Base-by-base conservation (phyloP, 2,797 vertebrate species). In the Lophius americanus region DNA sequence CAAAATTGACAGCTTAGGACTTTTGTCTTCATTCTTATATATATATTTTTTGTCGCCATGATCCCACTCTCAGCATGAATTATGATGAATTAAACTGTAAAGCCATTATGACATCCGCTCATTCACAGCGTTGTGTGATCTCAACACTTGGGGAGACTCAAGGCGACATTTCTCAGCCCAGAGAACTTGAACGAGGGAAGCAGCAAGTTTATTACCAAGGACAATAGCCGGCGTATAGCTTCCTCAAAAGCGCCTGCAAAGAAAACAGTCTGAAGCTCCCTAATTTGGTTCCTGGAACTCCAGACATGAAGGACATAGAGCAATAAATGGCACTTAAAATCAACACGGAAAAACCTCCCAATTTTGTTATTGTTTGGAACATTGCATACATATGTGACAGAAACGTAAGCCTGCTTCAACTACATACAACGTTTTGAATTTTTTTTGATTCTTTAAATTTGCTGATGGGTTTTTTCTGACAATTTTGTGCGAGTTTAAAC, bases 171-270 rank as follows among this genome's bases (percentile, higher is more conserved):
- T 69, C 63, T 73, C 55, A 75, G 64, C 35, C 94, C 80, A 94
- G 94, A 92, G 96, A 98, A 94, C 97, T 98, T 93, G 96, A 98
- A 96, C 79, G 96, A 90, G 93, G 96, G 91, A 87, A 95, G 95
- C 90, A 95, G 95, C 93, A 98, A 98, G 94, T 99, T 99, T 95
- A 98, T 99, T 94, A 98, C 96, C 94, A 99, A 98, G 93, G 96
- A 98, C 93, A 99, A 97, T 94, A 90, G 96, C 93, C 91, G 94
- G 88, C 93, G 93, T 85, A 96, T 94, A 88, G 95, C 95, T 23
- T 94, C 95, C 81, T 95, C 94, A 85, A 86, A 86, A 81, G 69
- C 57, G 62, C 64, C 70, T 73, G 83, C 75, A 82, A 81, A 95
- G 92, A 73, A 93, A 91, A 83, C 93, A 96, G 79, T 94, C 96